These are phyloP conservation scores for Dromiciops gliroides DNA, from an alignment of 2,113 vertebrate species.

Conservation along the genomic window DNA sequence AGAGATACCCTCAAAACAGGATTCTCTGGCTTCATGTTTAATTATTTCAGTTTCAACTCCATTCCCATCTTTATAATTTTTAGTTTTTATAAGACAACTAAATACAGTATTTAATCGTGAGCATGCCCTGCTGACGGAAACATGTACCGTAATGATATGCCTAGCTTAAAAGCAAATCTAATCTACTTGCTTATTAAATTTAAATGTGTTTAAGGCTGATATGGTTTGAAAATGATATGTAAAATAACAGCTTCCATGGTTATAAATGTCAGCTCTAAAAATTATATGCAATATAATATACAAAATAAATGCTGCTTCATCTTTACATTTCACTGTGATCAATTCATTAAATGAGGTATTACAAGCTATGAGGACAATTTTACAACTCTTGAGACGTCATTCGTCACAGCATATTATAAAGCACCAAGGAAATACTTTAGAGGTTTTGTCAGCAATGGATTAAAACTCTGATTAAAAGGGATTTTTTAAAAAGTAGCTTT, in stretches of 20 bases:
- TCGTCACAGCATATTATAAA: conserved; percentile 82
- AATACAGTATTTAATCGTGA: conserved; percentile 80
- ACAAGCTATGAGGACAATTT: conserved; percentile 82
- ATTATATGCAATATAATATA: conserved; percentile 87
- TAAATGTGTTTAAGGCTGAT: conserved; percentile 90
- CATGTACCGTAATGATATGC: conserved; percentile 84
- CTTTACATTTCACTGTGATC: conserved; percentile 86
- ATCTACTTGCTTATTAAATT: conserved; percentile 91
- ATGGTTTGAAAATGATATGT: conserved; percentile 87
- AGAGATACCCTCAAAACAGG: conserved; percentile 17
- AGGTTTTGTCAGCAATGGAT: conserved; percentile 79
- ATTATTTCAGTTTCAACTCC: conserved; percentile 73
- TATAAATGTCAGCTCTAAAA: conserved; percentile 88
- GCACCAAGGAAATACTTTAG: conserved; percentile 81
- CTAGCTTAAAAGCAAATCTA: conserved; percentile 89
- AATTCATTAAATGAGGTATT: conserved; percentile 86
- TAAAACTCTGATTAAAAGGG: conserved; percentile 78
- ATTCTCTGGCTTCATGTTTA: conserved; percentile 64
- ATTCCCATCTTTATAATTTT: conserved; percentile 72
- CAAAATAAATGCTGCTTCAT: conserved; percentile 86
- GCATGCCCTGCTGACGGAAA: conserved; percentile 74
- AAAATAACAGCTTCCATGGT: conserved; percentile 87
- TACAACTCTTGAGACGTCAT: conserved; percentile 81
- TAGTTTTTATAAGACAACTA: conserved; percentile 81
- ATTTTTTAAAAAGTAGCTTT: conserved; percentile 57